Evolutionary conservation across 2,888 invertebrate genomes (phyloP).

Genomic region (Oscheius sp.): DNA sequence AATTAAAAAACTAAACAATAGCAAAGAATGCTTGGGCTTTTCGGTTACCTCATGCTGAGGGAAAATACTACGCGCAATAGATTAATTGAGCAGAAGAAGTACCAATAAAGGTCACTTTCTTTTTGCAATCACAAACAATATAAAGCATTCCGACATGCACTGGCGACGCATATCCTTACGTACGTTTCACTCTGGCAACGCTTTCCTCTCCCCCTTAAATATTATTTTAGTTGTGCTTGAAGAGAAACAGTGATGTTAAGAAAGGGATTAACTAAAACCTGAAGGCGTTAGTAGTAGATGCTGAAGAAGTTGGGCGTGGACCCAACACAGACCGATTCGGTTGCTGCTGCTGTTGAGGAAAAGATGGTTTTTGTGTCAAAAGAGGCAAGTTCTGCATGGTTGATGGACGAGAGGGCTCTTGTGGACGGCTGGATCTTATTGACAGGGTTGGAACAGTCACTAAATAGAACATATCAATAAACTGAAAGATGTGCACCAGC

Average conservation of each 20-base stretch:
- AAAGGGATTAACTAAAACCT: conserved; percentile 29
- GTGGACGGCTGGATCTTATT: conserved; percentile 5
- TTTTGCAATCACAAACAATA: conserved; percentile 7
- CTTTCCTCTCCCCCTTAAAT: conserved; percentile 22
- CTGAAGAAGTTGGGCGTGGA: conserved; percentile 13
- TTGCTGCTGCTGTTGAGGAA: conserved; percentile 8
- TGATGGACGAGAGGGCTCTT: neutral
- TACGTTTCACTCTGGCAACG: conserved; percentile 38
- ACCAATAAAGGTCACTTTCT: neutral
- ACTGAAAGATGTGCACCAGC: neutral
- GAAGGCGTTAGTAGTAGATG: conserved; percentile 33
- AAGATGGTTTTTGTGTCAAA: conserved; percentile 12
- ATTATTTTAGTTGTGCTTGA: neutral
- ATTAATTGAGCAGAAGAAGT: neutral
- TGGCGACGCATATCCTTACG: conserved; percentile 29
- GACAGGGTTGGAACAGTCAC: conserved; percentile 15
- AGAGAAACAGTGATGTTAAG: conserved; percentile 15
- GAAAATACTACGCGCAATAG: neutral
- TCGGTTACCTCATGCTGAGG: conserved; percentile 21
- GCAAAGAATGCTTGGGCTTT: conserved; percentile 1
- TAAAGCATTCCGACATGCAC: conserved; percentile 22
- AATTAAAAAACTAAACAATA: conserved; percentile 23
- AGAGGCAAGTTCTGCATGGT: conserved; percentile 17
- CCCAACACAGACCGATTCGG: conserved; percentile 33
- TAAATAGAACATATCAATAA: conserved; percentile 4